Conservation (phyloP, 2,113 vertebrate genomes). For the Entomyzon cyanotis region DNA sequence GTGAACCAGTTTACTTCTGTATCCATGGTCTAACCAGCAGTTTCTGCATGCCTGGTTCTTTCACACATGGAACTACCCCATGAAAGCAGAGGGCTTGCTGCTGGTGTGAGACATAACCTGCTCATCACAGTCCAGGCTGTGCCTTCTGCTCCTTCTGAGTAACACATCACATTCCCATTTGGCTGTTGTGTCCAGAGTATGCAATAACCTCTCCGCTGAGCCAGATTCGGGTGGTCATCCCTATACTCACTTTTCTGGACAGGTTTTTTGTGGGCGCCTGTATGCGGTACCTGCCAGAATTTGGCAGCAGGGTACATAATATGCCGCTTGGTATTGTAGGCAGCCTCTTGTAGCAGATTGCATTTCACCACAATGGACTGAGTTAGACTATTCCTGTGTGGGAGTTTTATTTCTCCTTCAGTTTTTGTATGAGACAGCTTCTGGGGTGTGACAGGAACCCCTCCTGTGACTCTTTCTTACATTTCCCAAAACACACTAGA, state of each 20-base stretch:
- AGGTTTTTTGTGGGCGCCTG: constrained; percentile 42
- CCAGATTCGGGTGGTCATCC: neutral
- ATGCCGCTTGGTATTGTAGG: neutral
- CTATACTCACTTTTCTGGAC: neutral
- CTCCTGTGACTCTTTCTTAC: neutral
- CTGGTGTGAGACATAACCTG: neutral
- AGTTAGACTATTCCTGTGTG: neutral
- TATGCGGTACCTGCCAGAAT: constrained; percentile 24
- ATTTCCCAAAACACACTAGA: neutral
- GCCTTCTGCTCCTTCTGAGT: neutral
- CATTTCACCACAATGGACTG: neutral
- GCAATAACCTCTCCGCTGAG: neutral
- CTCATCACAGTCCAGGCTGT: neutral
- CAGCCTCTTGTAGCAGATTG: constrained; percentile 32
- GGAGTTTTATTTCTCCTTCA: constrained; percentile 4
- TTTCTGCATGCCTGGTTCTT: neutral
- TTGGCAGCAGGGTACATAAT: constrained; percentile 14
- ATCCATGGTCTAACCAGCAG: neutral
- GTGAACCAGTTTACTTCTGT: neutral
- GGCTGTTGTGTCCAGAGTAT: neutral
- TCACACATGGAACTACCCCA: neutral
- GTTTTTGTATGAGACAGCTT: neutral
- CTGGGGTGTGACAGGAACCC: neutral
- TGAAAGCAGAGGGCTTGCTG: neutral
- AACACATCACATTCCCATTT: neutral